Evolutionary conservation across 23 tunicate species (phyloP).

Genomic region (Ciona savignyi): DNA sequence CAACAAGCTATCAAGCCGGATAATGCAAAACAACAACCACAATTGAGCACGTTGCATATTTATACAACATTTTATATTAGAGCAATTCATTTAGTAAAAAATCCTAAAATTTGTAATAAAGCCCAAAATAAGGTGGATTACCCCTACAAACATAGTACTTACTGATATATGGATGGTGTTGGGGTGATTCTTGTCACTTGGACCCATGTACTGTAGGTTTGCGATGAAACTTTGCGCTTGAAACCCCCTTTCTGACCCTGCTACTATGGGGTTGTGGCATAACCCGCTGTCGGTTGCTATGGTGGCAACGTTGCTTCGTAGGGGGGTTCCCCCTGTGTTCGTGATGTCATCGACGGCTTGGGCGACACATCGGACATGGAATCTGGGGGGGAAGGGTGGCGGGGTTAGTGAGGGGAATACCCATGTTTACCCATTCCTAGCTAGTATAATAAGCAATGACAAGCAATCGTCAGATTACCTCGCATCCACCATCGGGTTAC

Average conservation of each 20-base stretch:
- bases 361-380: constrained; percentile 90
- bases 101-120: too few species aligned
- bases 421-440: too few species aligned
- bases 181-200: constrained; percentile 58
- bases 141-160: constrained; percentile 13
- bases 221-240: constrained; percentile 99
- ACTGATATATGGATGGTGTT: constrained; percentile 91
- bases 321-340: constrained; percentile 83
- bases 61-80: too few species aligned
- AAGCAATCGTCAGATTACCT: too few species aligned
- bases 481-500: too few species aligned
- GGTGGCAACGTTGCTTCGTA: constrained; percentile 73
- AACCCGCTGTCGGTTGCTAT: constrained; percentile 87
- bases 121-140: too few species aligned
- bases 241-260: constrained; percentile 85
- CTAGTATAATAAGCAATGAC: too few species aligned
- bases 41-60: too few species aligned
- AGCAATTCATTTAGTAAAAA: too few species aligned
- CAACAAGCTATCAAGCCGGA: too few species aligned
- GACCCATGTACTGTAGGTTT: constrained; percentile 65
- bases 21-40: background rate
- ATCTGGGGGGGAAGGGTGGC: too few species aligned
- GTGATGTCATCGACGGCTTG: constrained; percentile 85
- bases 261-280: constrained; percentile 87
- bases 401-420: too few species aligned